Base-by-base conservation (phyloP, 2,888 invertebrate genomes). In the Dicycla oo region DNA sequence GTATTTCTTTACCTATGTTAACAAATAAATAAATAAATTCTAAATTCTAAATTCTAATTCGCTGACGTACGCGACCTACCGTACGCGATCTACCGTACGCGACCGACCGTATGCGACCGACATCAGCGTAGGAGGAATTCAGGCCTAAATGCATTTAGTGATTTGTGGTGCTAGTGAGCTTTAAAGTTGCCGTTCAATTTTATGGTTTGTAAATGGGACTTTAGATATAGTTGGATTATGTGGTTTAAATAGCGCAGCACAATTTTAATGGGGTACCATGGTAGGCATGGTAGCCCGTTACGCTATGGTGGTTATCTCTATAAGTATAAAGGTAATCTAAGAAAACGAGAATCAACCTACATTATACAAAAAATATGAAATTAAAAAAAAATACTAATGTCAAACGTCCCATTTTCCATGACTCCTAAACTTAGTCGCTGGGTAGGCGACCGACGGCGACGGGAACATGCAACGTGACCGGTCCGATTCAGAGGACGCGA, bases 381-480 rank as follows among this genome's bases (percentile, higher is more conserved):
- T 51, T 40, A 3, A 15, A 15, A 57, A 3, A 53, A 2, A 26
- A n/a, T 15, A 18, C n/a, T n/a, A 15, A 26, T 26, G 56, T 18
- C 23, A 49, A 58, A 57, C 18, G 26, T 23, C 15, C 40, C n/a
- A 43, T 63, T 63, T 47, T 43, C 13, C n/a, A 18, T 57, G 4
- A 60, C 20, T 68, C 18, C 18, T 43, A 30, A 69, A 60, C 15
- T 51, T 56, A 34, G 15, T 54, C 20, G 34, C 54, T n/a, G 34
- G 64, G 23, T 26, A 63, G 45, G 34, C 43, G 43, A 4, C 30
- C n/a, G n/a, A 38, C 20, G 63, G 18, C 40, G 15, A 20, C 18
- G 13, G 49, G 38, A 18, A 62, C 61, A 47, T 65, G 62, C 18
- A 65, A 72, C 68, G 67, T 80, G 73, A 72, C 67, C 30, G 20